Base-by-base conservation (phyloP, 2,888 invertebrate genomes). In the Notocelia uddmanniana region DNA sequence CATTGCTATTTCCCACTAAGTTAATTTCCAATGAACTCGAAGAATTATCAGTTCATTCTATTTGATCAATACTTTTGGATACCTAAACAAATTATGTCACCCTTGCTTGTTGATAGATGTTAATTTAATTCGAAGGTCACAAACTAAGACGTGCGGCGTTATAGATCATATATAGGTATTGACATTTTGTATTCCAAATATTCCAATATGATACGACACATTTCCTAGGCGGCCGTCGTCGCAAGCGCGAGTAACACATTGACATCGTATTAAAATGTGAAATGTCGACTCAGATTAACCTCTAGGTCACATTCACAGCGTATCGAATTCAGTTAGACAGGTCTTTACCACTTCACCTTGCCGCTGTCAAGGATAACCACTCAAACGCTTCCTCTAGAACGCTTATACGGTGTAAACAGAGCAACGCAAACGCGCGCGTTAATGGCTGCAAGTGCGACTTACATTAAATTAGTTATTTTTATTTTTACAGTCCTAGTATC, bases 331-430 rank as follows among this genome's bases (percentile, higher is more conserved):
- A 76, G 72, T 72, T 75, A 74, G 79, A 81, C 82, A 81, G 82
- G 86, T 87, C 80, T 81, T 74, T 77, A 79, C 59, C 23, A 60
- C 60, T 45, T 79, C 83, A 89, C 87, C 88, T 90, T 89, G 88
- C 89, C 87, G 88, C 85, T 87, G 87, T 89, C 90, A 91, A 91
- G 91, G 90, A 90, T 88, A 88, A 81, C 86, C 79, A 85, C 82
- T 87, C 81, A 82, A 85, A 86, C 79, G 82, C 81, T 89, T 89
- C 86, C 85, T 88, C 82, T 81, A 79, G 81, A 80, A 81, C 80
- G 78, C 79, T 76, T 62, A 72, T 74, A 73, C 76, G 66, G 48
- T 74, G 76, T 74, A 74, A 76, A 74, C 73, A 62, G 72, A 68
- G 68, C 72, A 62, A 62, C 48, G 72, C 55, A 54, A 64, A 64